phyloP scores from a whole-genome alignment of 1,140 invertebrate species.

The Sitophilus oryzae region DNA sequence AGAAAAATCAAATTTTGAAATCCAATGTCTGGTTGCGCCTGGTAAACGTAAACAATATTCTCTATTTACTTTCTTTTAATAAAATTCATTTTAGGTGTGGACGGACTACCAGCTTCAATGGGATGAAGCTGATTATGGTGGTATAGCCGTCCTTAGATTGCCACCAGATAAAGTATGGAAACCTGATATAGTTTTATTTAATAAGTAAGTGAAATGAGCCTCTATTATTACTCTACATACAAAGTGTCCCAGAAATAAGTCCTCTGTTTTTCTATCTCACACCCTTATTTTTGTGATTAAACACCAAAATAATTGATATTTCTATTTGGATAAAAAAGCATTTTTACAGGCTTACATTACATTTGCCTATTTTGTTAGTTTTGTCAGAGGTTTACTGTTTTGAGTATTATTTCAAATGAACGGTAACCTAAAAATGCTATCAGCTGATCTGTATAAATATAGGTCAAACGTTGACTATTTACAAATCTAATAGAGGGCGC shows the following conservation, averaged over 20 bases:
- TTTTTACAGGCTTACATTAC: too few species aligned
- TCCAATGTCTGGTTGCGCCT: conserved; percentile 96
- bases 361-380: too few species aligned
- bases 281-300: too few species aligned
- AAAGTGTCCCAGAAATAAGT: too few species aligned
- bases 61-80: not conserved
- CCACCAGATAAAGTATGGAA: conserved; percentile 99
- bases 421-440: too few species aligned
- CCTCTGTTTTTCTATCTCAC: not conserved
- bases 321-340: too few species aligned
- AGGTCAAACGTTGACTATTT: too few species aligned
- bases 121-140: conserved; percentile 97
- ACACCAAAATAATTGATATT: too few species aligned
- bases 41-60: conserved; percentile 50
- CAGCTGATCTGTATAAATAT: too few species aligned
- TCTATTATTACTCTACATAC: not conserved
- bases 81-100: conserved; percentile 64
- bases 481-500: too few species aligned
- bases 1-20: conserved; percentile 99
- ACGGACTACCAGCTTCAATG: conserved; percentile 96
- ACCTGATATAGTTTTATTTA: conserved; percentile 98
- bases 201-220: conserved; percentile 77
- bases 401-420: too few species aligned
- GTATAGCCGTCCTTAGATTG: conserved; percentile 89
- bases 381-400: too few species aligned